These are phyloP conservation scores for Pelobates fuscus DNA, from an alignment of 2,113 vertebrate genomes.

Conservation along the genomic window DNA sequence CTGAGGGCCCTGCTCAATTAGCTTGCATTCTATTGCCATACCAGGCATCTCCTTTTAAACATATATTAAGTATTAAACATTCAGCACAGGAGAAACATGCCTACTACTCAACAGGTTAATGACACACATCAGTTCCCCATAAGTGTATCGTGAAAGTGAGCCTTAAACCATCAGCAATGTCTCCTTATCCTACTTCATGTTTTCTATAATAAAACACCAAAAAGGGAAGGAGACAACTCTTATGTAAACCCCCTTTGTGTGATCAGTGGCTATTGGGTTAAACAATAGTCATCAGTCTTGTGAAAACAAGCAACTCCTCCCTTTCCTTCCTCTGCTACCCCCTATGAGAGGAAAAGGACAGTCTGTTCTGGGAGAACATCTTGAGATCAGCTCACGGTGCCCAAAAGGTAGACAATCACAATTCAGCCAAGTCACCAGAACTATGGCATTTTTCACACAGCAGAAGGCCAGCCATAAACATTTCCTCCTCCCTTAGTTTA, in stretches of 20 bases:
- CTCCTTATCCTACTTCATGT: no score
- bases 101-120: no score
- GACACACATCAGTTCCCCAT: no score
- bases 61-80: no score
- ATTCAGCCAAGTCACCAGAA: conserved; percentile 65
- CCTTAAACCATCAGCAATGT: no score
- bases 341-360: conserved; percentile 55
- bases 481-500: conserved; percentile 67
- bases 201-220: no score
- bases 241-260: not conserved
- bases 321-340: conserved; percentile 59
- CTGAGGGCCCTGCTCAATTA: no score
- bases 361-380: conserved; percentile 60
- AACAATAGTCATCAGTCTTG: conserved; percentile 22
- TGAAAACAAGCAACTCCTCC: conserved; percentile 32
- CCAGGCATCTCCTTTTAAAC: no score
- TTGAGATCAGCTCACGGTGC: conserved; percentile 64
- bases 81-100: not conserved
- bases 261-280: not conserved
- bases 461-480: conserved; percentile 70
- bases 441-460: conserved; percentile 67
- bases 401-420: conserved; percentile 68
- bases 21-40: no score
- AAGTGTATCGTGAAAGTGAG: no score
- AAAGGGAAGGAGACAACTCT: no score